Evolutionary conservation across 2,888 invertebrate species (phyloP).

Genomic region (Monochamus alternatus): DNA sequence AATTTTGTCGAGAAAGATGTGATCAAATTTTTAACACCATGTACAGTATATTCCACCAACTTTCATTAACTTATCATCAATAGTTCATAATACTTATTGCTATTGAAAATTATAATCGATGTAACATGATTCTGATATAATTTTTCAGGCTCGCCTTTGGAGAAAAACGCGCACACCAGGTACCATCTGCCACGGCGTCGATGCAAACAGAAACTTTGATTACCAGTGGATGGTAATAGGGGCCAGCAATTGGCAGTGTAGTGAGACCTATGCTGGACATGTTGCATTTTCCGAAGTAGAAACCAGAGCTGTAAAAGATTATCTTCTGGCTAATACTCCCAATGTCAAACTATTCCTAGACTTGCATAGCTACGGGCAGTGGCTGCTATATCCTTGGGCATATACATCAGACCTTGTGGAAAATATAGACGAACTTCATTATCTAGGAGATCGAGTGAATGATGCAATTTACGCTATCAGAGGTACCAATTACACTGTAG

Average conservation of each 20-base stretch:
- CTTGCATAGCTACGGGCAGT: conserved; percentile 82
- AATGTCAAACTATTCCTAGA: conserved; percentile 79
- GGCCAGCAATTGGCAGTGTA: conserved; percentile 66
- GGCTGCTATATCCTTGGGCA: conserved; percentile 80
- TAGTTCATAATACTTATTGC: too few species aligned
- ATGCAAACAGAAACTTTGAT: conserved; percentile 85
- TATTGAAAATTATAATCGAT: too few species aligned
- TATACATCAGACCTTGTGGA: conserved; percentile 70
- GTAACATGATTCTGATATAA: too few species aligned
- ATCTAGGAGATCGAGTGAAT: conserved; percentile 61
- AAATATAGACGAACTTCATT: conserved; percentile 63
- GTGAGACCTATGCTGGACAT: conserved; percentile 71
- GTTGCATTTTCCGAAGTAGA: conserved; percentile 72
- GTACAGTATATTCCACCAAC: too few species aligned
- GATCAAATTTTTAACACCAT: too few species aligned
- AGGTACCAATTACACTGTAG: conserved; percentile 72
- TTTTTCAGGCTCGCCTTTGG: conserved; percentile 25
- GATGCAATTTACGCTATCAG: conserved; percentile 66
- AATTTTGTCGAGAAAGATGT: too few species aligned
- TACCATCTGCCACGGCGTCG: conserved; percentile 77
- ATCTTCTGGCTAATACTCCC: conserved; percentile 71
- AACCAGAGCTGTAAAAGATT: conserved; percentile 76
- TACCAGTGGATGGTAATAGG: conserved; percentile 77
- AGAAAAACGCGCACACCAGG: conserved; percentile 29
- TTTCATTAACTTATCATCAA: too few species aligned